Base-by-base conservation (phyloP, 1,140 invertebrate genomes). In the Andrena cerasifolii region DNA sequence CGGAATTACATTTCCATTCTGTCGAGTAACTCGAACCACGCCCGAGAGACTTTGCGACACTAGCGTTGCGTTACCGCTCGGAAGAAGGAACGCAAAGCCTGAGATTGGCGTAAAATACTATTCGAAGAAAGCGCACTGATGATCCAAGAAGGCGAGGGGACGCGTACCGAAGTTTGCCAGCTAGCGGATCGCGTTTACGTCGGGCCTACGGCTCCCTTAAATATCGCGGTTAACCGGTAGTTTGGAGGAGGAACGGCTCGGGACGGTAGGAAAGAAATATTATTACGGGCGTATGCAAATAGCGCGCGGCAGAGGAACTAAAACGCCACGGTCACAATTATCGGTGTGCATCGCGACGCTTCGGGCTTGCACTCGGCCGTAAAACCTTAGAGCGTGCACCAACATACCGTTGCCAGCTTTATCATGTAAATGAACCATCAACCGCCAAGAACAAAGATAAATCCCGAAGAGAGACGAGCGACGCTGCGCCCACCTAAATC, bases 351-450 rank as follows among this genome's bases (percentile, higher is more conserved):
- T 68, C 71, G 59, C 33, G 63, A 33, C 62, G 62, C 73, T 77
- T 73, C 18, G 58, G 45, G 54, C 58, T 70, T 54, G 47, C 49
- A 43, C 43, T 68, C 59, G 33, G 33, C 51, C 71, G 65, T 77
- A 74, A 71, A 80, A 75, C 45, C 65, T 51, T 26, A 65, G 63
- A 67, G 51, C 47, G 63, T 45, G 40, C 53, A 53, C 43, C 59
- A 61, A 33, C 36, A 68, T 58, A 63, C 28, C 66, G 70, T 28
- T 47, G 14, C 36, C 6, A 49, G 65, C 58, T 82, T 82, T 81
- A 81, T 81, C 80, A 80, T 68, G 78, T 49, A 82, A 80, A 80
- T 63, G 80, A 75, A 63, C 49, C 78, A 61, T 80, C 80, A 63
- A 75, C 62, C 18, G 43, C 58, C 63, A 80, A 53, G 80, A 82